Percentiles rank a stretch among this genome's conserved stretches.
Evolutionary conservation across 2,888 invertebrate species (phyloP).

Genomic region (Acanthosepion lycidas): DNA sequence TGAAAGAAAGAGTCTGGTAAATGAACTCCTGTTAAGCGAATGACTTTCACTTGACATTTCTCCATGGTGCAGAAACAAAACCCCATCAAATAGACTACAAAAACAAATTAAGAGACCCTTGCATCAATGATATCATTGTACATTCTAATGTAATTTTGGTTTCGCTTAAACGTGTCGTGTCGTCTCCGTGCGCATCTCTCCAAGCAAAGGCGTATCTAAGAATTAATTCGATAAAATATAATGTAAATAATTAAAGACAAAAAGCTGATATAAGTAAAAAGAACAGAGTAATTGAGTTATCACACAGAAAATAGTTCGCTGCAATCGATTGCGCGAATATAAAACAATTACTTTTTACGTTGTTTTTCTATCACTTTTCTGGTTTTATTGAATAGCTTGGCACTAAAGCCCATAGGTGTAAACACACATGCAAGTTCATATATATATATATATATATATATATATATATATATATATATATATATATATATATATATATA

Average conservation of each 20-base stretch:
- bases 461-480: neutral
- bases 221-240: neutral
- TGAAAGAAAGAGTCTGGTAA: neutral
- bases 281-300: neutral
- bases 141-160: neutral
- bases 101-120: neutral
- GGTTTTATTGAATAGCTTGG: neutral
- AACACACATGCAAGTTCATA: neutral
- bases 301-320: neutral
- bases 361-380: neutral
- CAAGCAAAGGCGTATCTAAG: neutral
- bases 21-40: neutral
- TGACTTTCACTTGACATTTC: conserved; percentile 17
- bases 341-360: neutral
- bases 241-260: neutral
- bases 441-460: neutral
- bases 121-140: neutral
- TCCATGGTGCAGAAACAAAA: neutral
- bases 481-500: neutral
- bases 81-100: neutral
- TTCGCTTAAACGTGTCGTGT: neutral
- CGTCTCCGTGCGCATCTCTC: neutral
- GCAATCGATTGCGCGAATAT: neutral
- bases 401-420: neutral
- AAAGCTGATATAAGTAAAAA: neutral